Conservation (phyloP, 2,888 invertebrate species). For the Cryptosula pallasiana region DNA sequence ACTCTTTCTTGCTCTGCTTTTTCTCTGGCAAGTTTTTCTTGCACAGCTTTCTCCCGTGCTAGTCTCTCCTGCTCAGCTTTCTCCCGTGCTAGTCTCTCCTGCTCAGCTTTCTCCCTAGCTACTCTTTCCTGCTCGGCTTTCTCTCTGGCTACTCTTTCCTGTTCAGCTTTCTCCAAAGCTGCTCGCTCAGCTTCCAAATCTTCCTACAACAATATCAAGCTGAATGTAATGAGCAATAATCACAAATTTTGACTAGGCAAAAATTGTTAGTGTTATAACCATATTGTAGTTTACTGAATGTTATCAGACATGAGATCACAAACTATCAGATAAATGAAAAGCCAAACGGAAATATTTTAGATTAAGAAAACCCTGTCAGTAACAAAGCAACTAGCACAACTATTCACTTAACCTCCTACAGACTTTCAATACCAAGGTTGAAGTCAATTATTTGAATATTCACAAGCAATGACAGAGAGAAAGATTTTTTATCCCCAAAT, state of each 20-base stretch:
- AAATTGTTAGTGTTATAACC: too few species aligned
- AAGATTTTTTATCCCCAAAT: too few species aligned
- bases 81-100: constrained; percentile 6
- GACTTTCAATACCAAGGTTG: background rate
- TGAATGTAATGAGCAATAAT: too few species aligned
- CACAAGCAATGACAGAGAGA: background rate
- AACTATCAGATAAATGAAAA: too few species aligned
- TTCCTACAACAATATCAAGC: background rate
- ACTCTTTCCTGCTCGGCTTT: constrained; percentile 14
- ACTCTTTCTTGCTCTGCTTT: constrained; percentile 6
- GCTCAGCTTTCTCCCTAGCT: background rate
- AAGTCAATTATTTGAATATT: background rate
- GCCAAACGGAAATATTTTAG: too few species aligned
- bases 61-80: constrained; percentile 10
- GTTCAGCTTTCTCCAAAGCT: background rate
- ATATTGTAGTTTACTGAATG: too few species aligned
- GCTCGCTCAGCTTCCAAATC: background rate
- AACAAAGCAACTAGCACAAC: too few species aligned
- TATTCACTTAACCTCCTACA: background rate
- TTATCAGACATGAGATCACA: too few species aligned
- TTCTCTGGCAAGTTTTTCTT: constrained; percentile 16
- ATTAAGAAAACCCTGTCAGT: too few species aligned
- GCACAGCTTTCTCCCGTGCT: background rate
- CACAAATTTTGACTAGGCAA: too few species aligned
- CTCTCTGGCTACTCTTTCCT: constrained; percentile 3